Base-by-base conservation (phyloP, 2,888 invertebrate genomes). In the Phyto melanocephala region DNA sequence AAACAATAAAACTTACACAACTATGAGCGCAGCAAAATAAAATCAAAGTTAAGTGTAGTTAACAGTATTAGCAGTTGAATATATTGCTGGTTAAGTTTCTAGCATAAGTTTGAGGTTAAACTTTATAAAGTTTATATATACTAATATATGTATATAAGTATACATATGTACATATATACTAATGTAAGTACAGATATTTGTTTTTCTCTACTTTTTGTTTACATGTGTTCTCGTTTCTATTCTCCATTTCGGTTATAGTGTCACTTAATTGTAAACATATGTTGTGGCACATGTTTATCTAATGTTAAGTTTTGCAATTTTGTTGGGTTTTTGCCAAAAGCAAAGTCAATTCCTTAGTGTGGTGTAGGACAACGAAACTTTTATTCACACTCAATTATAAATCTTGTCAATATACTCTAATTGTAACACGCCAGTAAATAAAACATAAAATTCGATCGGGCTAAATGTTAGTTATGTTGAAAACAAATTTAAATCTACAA, bases 331-430 rank as follows among this genome's bases (percentile, higher is more conserved):
- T 10, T 77, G 81, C 81, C 80, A 83, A 80, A 74, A 63, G 35
- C 33, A 56, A 62, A 63, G 68, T 58, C 62, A 77, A 70, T 70
- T 77, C 62, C 62, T 70, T 63, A 45, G 54, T 50, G 77, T 42
- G 67, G 47, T 20, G 17, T 50, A 52, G 45, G 74, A 10, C 45
- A 54, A 52, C 35, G 35, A 72, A 89, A 89, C 86, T 89, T 88
- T 89, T 86, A 86, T 89, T 89, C 88, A 85, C 88, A 88, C 89
- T 88, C 88, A 88, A 89, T 88, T 89, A 87, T 87, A 87, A 81
- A 79, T 79, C 60, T 45, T 78, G 78, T 71, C 63, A 71, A 65
- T 71, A 62, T 56, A 68, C 75, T 71, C 47, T 24, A 74, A 58
- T 13, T 15, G 20, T 40, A 63, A 0, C 37, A 45, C 22, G 50